Percentiles rank a stretch among this genome's conserved stretches.
phyloP scores from a whole-genome alignment of 2,797 vertebrate genomes.

The Caiman crocodilus region DNA sequence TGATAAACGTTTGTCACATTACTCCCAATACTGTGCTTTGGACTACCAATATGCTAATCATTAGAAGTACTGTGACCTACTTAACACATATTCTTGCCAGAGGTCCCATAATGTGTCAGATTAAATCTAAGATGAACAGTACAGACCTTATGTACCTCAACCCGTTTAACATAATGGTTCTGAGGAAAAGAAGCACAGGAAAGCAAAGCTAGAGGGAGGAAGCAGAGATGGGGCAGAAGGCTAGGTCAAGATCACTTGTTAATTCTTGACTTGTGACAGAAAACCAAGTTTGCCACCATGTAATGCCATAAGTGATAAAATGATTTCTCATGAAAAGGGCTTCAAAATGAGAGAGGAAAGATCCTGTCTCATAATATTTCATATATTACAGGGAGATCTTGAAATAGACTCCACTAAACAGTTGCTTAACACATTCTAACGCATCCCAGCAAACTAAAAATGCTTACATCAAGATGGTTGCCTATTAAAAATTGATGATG shows the following conservation, averaged over 20 bases:
- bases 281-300: constrained; percentile 48
- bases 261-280: constrained; percentile 52
- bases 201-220: not conserved
- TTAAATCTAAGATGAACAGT: constrained; percentile 65
- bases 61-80: constrained; percentile 80
- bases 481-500: constrained; percentile 10
- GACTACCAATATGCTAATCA: constrained; percentile 74
- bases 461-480: not conserved
- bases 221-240: not conserved
- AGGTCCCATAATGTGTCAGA: constrained; percentile 67
- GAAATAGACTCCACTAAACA: constrained; percentile 16
- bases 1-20: constrained; percentile 39
- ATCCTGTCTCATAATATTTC: not conserved
- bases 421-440: not conserved
- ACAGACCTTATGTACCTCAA: constrained; percentile 69
- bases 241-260: constrained; percentile 63
- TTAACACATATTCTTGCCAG: constrained; percentile 72
- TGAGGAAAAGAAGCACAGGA: not conserved
- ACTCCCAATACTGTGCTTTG: constrained; percentile 54
- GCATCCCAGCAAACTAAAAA: constrained; percentile 26
- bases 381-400: not conserved
- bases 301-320: constrained; percentile 58
- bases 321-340: constrained; percentile 64
- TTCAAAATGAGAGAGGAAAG: constrained; percentile 31
- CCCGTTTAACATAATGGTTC: constrained; percentile 61